Base-by-base conservation (phyloP, 2,888 invertebrate genomes). In the Cybosia mesomella region DNA sequence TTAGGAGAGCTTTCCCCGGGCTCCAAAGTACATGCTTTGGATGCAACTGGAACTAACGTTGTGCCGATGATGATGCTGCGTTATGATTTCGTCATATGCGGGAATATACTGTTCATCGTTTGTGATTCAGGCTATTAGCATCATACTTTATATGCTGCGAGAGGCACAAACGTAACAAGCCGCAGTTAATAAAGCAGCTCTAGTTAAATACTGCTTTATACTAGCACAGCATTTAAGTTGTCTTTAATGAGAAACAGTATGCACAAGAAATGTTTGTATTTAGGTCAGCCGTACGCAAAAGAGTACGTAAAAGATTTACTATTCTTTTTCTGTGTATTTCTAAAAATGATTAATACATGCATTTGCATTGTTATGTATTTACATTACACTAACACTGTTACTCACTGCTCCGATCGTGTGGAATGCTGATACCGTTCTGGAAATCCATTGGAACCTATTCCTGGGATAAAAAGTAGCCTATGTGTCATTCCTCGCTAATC, bases 101-200 rank as follows among this genome's bases (percentile, higher is more conserved):
- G n/a, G n/a, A 43, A 5, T n/a, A 49, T n/a, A 9, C 9, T 49
- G n/a, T n/a, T 49, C 49, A 9, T 49, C 18, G 9, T 49, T 49
- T 49, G 9, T n/a, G 9, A 49, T 55, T 55, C 55, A 7, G 15
- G 22, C 15, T 28, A 15, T 55, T 28, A 55, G 28, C 55, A 28
- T 22, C n/a, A 57, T 28, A 43, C 13, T 49, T 63, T 66, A 67
- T 58, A 72, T 58, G 11, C 43, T 34, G 21, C 11, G 43, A 24
- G 58, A 54, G 65, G 49, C 43, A 58, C 61, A 63, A 59, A 64
- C 39, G 66, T 67, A 60, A 74, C 67, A 74, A 76, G 70, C 53
- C 53, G 32, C 15, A 18, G 63, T 59, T 74, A 76, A 79, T 75
- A 69, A 76, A 53, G 68, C 58, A 21, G 39, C 39, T 24, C 58